A percentile compares a stretch with the other conserved stretches of the same genome.
Evolutionary conservation across 2,797 vertebrate species (phyloP).

Genomic region (Euphonia xanthogaster): DNA sequence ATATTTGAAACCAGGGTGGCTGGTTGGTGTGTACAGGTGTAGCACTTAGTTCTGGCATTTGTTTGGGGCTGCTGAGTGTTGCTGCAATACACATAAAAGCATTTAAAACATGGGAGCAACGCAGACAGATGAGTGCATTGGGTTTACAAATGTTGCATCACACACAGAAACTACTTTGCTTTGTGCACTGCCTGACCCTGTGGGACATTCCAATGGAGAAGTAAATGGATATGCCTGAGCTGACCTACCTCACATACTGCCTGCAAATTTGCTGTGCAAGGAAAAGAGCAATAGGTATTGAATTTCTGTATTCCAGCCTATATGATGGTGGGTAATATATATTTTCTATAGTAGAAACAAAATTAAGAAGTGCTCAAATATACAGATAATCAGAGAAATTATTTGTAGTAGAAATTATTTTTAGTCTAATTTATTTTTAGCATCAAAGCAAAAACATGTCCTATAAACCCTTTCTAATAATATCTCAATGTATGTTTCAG

Average conservation of each 20-base stretch:
- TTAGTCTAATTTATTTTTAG: background rate
- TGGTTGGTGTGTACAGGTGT: background rate
- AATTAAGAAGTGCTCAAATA: background rate
- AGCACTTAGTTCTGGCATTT: background rate
- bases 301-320: background rate
- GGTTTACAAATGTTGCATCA: background rate
- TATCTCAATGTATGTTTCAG: background rate
- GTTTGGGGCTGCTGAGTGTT: background rate
- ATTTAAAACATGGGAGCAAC: background rate
- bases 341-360: background rate
- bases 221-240: background rate
- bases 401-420: background rate
- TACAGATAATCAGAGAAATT: background rate
- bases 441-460: background rate
- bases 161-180: background rate
- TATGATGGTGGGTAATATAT: background rate
- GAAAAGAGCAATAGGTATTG: background rate
- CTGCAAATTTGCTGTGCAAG: background rate
- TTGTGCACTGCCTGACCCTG: background rate
- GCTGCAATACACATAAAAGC: background rate
- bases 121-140: background rate
- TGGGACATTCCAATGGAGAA: background rate
- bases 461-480: background rate
- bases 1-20: background rate
- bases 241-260: background rate